Percentiles rank a stretch among this genome's conserved stretches.
Conservation (phyloP, 2,888 invertebrate genomes). For the Eudasyphora cyanicolor region DNA sequence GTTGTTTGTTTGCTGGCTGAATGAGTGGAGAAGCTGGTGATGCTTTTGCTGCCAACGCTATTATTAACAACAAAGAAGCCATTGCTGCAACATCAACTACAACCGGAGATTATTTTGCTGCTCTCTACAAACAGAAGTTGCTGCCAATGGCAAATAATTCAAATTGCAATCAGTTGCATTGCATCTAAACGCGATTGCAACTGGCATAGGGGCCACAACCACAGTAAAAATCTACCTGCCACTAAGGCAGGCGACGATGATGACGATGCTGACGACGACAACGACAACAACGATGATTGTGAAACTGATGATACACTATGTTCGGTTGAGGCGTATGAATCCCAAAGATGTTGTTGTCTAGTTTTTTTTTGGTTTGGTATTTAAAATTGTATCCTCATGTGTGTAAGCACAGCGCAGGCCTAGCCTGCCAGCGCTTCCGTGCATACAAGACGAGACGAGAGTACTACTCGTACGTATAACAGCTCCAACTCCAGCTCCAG, state of each 20-base stretch:
- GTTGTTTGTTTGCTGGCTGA: conserved; percentile 15
- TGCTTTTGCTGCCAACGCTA: conserved; percentile 58
- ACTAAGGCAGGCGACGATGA: conserved; percentile 36
- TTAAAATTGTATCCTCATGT: conserved; percentile 61
- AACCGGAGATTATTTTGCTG: no score
- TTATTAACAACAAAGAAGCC: conserved; percentile 56
- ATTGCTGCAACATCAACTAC: conserved; percentile 5
- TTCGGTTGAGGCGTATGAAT: conserved; percentile 10
- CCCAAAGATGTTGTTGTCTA: background rate
- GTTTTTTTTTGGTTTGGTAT: conserved; percentile 47
- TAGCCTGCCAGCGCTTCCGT: conserved; percentile 24
- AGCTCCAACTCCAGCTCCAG: background rate
- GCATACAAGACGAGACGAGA: conserved; percentile 18
- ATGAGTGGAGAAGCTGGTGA: conserved; percentile 40
- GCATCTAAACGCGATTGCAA: conserved; percentile 64
- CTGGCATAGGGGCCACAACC: background rate
- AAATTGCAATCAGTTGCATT: conserved; percentile 65
- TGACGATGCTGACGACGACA: conserved; percentile 27
- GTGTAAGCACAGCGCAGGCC: no score
- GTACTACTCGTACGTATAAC: no score
- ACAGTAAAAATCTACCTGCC: conserved; percentile 57
- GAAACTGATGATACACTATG: conserved; percentile 31
- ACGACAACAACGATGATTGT: conserved; percentile 23
- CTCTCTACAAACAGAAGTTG: conserved; percentile 63
- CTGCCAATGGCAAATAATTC: conserved; percentile 66